Base-by-base conservation (phyloP, 1,140 invertebrate genomes). In the Drosophila persimilis region DNA sequence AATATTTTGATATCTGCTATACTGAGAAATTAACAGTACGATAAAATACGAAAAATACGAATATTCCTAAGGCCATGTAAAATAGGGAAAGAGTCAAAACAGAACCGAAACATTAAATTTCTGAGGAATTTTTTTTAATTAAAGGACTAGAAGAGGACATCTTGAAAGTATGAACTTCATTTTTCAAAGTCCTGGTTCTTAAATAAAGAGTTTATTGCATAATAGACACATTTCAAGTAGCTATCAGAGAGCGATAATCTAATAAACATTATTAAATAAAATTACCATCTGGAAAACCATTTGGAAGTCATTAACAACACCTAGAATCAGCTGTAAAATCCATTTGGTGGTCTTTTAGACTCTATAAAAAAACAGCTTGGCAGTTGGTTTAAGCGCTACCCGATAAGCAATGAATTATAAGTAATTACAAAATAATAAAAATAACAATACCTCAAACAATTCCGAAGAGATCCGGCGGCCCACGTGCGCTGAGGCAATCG, bases 401-500 rank as follows among this genome's bases (percentile, higher is more conserved):
- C 39, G 65, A 64, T 70, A 71, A 63, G 71, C 59, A 61, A 62
- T 67, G 31, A 44, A 39, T 67, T 57, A 69, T 56, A 77, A 80
- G 73, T 51, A 80, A 77, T 86, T 77, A 80, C 73, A 54, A 46
- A 62, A 63, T 70, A 72, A 80, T 76, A 63, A 67, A 62, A 58
- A 56, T 76, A 66, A 65, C 46, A 58, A 39, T 77, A 60, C 70
- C 35, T 77, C 73, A 65, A 55, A 59, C 47, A 55, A 51, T 41
- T 56, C 71, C 77, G 63, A 35, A 9, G 70, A 70, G 46, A 59
- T 59, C 4, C 24, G 31, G 31, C 13, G 35, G 35, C 35, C 62
- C 80, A 70, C 57, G 77, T 77, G 81, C 60, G 71, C 83, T 74
- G 47, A 51, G 51, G 55, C 67, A 85, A 85, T 80, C 75, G 72